Conservation (phyloP, 2,113 vertebrate species). For the Phalacrocorax brasilianus region DNA sequence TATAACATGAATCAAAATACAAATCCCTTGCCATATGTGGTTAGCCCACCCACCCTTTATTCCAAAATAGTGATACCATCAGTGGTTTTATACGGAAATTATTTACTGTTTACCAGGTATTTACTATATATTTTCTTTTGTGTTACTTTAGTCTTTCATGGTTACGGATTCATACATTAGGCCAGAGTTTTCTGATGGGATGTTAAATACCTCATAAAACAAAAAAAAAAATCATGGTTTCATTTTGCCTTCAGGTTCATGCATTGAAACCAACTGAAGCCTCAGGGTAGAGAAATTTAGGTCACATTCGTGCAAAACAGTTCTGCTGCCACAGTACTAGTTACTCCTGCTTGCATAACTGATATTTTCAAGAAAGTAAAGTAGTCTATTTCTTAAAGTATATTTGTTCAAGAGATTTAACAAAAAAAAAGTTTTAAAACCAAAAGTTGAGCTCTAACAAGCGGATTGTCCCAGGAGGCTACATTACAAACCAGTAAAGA, state of each 20-base stretch:
- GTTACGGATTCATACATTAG: not conserved
- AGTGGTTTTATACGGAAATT: not conserved
- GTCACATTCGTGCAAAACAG: constrained; percentile 32
- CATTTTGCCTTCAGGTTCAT: constrained; percentile 1
- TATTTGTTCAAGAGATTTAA: not conserved
- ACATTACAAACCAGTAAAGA: not conserved
- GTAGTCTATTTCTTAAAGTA: not conserved
- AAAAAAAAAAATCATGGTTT: not conserved
- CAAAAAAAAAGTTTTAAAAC: not conserved
- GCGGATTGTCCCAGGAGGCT: not conserved
- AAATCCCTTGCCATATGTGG: not conserved
- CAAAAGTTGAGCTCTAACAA: not conserved
- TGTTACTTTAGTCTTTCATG: not conserved
- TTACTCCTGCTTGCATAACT: constrained; percentile 5
- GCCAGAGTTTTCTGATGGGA: not conserved
- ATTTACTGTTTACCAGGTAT: not conserved
- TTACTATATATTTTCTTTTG: not conserved
- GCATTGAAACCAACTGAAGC: not conserved
- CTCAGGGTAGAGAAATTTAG: constrained; percentile 46
- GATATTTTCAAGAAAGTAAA: constrained; percentile 28
- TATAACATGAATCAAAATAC: not conserved
- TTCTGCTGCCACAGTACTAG: not conserved
- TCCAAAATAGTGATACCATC: not conserved
- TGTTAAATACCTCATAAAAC: constrained; percentile 2
- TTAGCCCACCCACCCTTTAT: not conserved